Evolutionary conservation across 2,888 invertebrate species (phyloP).

Genomic region (Trachelus stipa): DNA sequence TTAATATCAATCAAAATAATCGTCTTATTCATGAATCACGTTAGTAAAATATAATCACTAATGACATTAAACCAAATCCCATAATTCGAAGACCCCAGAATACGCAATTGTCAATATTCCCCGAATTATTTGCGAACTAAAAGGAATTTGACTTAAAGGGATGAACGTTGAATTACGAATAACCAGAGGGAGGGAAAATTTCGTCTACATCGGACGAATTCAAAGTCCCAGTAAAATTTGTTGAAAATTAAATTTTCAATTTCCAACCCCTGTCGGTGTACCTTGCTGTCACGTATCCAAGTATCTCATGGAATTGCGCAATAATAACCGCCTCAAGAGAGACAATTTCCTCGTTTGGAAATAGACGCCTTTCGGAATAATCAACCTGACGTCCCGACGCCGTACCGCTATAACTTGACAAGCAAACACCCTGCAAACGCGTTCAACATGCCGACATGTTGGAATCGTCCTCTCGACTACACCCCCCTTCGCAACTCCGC

Average conservation of each 20-base stretch:
- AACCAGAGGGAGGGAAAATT: background rate
- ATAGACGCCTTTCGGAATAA: background rate
- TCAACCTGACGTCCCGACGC: background rate
- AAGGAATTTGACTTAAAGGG: background rate
- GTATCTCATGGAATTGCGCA: background rate
- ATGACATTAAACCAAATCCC: background rate
- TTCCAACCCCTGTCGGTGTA: background rate
- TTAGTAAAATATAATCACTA: background rate
- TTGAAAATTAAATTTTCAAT: background rate
- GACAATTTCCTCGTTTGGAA: background rate
- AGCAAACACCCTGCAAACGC: background rate
- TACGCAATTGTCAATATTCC: too few relatives aligned
- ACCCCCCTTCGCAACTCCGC: background rate
- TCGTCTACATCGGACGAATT: background rate
- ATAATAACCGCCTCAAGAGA: background rate
- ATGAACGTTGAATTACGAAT: background rate
- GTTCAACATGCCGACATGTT: conserved; percentile 6
- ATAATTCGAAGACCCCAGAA: background rate
- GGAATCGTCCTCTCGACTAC: conserved; percentile 12
- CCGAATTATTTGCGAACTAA: background rate
- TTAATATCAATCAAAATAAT: too few relatives aligned
- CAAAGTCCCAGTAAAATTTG: background rate
- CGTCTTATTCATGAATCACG: background rate
- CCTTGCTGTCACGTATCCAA: background rate
- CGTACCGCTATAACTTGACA: background rate